Evolutionary conservation across 2,113 vertebrate species (phyloP), one percentile per base, ranked within the genome.

Genomic region (Tragulus kanchil): DNA sequence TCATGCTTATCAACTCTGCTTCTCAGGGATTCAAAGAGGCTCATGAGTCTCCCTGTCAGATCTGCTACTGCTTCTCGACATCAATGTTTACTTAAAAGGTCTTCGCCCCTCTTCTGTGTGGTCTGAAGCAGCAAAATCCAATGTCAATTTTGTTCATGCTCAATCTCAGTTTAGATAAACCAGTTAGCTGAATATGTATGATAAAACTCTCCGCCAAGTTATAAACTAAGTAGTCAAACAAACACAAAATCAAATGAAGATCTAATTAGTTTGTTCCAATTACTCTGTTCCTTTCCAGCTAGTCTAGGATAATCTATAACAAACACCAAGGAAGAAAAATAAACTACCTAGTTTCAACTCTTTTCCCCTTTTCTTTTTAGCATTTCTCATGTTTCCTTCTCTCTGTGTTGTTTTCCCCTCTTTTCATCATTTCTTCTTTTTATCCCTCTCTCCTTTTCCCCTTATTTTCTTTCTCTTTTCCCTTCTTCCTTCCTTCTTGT

Each of bases 101-200:
- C 89, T 94, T 82, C 84, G 65, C 48, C 90, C 73, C 11, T 89
- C 83, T 69, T 87, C 92, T 92, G 97, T 96, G 1, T 92, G 97
- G 87, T 94, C 97, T 83, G 21, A 65, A 87, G 45, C 56, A 92
- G 89, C 86, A 93, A 90, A 90, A 83, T 73, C 83, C 82, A 85
- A 42, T 42, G 85, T 90, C n/a, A 94, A 69, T 87, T 62, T 28
- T 82, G 83, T 92, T 90, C 28, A 3, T 61, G 77, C 73, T 93
- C 89, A 96, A 78, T 92, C 58, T 97, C 79, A 81, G 85, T 54
- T 96, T 75, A 90, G 97, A 85, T 89, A 97, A 97, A 95, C 81
- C 71, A 75, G 75, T 84, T 85, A 82, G 5, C 82, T 88, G 1
- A 48, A 73, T 89, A 65, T 62, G 8, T 79, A 87, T 8, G 56